phyloP scores from a whole-genome alignment of 2,113 vertebrate genomes.

The Phyllostomus discolor region DNA sequence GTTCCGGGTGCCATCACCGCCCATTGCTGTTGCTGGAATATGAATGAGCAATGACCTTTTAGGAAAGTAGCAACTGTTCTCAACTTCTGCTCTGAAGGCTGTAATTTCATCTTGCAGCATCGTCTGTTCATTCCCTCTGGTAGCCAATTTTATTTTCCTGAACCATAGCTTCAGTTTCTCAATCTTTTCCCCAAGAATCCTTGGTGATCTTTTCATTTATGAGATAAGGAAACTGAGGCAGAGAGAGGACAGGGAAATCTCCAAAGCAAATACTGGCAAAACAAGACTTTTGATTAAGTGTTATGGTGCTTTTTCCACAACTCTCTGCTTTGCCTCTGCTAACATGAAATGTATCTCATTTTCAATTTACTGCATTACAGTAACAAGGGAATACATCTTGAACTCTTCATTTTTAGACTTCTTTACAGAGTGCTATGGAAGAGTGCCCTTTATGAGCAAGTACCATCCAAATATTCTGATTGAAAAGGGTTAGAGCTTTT shows the following conservation, averaged over 20 bases:
- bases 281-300: neutral
- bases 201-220: neutral
- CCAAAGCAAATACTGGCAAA: neutral
- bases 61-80: slow-evolving; percentile 49
- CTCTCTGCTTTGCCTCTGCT: neutral
- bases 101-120: slow-evolving; percentile 27
- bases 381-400: neutral
- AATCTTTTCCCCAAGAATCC: neutral
- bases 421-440: neutral
- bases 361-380: neutral
- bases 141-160: slow-evolving; percentile 57
- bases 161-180: slow-evolving; percentile 12
- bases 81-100: slow-evolving; percentile 33
- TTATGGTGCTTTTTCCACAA: neutral
- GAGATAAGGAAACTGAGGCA: neutral
- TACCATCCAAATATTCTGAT: neutral
- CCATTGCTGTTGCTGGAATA: slow-evolving; percentile 20
- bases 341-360: neutral
- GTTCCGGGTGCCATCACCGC: neutral
- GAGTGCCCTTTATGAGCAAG: neutral
- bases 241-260: neutral
- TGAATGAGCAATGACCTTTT: slow-evolving; percentile 63
- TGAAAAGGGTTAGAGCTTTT: neutral
- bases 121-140: slow-evolving; percentile 63
- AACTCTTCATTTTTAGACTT: neutral